phyloP scores from a whole-genome alignment of 2,113 vertebrate genomes.

The Arothron firmamentum region DNA sequence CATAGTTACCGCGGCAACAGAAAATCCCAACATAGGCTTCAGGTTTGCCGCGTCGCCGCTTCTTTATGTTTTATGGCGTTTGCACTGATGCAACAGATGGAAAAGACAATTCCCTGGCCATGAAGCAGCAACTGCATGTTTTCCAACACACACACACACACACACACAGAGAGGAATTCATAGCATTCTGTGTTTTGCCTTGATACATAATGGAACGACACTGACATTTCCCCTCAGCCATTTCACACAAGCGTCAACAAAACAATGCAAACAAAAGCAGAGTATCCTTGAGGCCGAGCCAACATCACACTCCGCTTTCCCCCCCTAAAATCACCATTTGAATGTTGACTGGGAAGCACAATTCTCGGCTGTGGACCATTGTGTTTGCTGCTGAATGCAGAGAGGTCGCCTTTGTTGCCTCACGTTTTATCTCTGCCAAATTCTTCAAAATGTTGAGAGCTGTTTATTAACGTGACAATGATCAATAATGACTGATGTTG shows the following conservation, averaged over 20 bases:
- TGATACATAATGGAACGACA: conserved; percentile 60
- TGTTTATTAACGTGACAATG: conserved; percentile 72
- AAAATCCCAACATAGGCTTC: too few relatives aligned
- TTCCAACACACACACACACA: background rate
- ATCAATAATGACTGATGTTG: conserved; percentile 76
- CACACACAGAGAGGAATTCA: conserved; percentile 23
- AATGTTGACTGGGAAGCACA: conserved; percentile 27
- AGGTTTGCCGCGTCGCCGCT: too few relatives aligned
- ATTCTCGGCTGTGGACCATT: conserved; percentile 2
- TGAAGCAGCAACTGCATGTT: background rate
- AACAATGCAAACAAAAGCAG: conserved; percentile 57
- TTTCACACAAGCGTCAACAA: conserved; percentile 30
- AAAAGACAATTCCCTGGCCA: conserved; percentile 14
- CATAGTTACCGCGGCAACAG: background rate
- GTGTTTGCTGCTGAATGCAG: conserved; percentile 38
- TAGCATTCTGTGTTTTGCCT: conserved; percentile 46
- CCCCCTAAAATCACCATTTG: conserved; percentile 26
- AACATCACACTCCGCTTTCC: conserved; percentile 4
- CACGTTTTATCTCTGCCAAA: conserved; percentile 46
- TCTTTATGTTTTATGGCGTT: too few relatives aligned
- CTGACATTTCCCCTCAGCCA: conserved; percentile 46
- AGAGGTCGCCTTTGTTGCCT: conserved; percentile 35
- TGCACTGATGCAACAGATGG: too few relatives aligned
- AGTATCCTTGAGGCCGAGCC: conserved; percentile 46
- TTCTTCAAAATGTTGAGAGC: conserved; percentile 63